Evolutionary conservation across 2,888 invertebrate species (phyloP).

Genomic region (Gasteruption jaculator): DNA sequence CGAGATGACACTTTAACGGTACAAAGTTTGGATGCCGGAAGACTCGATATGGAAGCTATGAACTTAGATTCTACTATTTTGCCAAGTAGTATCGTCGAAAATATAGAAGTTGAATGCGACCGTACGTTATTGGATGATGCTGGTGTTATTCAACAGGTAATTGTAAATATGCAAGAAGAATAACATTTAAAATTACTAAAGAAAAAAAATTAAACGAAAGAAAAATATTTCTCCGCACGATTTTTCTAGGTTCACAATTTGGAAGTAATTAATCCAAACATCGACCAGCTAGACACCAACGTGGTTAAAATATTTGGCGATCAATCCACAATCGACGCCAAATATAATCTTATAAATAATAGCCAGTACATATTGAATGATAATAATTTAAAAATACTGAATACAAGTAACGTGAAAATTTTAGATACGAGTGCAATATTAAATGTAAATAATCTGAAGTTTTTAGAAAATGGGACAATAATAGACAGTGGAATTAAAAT

Average conservation of each 20-base stretch:
- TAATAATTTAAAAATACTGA: conserved; percentile 35
- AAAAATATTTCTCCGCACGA: conserved; percentile 4
- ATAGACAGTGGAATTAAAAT: conserved; percentile 28
- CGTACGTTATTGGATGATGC: conserved; percentile 36
- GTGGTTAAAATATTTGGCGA: conserved; percentile 38
- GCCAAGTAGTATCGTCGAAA: conserved; percentile 36
- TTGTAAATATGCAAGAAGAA: not conserved
- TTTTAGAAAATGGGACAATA: conserved; percentile 31
- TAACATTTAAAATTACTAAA: not conserved
- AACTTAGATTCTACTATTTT: conserved; percentile 42
- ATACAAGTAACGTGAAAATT: conserved; percentile 36
- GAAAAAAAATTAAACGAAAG: conserved; percentile 1
- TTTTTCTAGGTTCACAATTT: conserved; percentile 37
- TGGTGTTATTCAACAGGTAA: conserved; percentile 41
- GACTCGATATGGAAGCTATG: conserved; percentile 40
- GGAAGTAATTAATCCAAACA: conserved; percentile 39
- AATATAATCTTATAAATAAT: conserved; percentile 35
- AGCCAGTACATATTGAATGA: conserved; percentile 38
- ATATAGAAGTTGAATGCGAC: conserved; percentile 38
- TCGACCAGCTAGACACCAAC: conserved; percentile 32
- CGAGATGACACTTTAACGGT: conserved; percentile 42
- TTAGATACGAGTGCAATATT: conserved; percentile 36
- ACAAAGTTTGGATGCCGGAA: conserved; percentile 37
- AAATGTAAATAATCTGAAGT: conserved; percentile 37
- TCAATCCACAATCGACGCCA: conserved; percentile 33